Evolutionary conservation across 2,888 invertebrate genomes (phyloP), one percentile per base, ranked within the genome.

Genomic region (Sicus ferrugineus): DNA sequence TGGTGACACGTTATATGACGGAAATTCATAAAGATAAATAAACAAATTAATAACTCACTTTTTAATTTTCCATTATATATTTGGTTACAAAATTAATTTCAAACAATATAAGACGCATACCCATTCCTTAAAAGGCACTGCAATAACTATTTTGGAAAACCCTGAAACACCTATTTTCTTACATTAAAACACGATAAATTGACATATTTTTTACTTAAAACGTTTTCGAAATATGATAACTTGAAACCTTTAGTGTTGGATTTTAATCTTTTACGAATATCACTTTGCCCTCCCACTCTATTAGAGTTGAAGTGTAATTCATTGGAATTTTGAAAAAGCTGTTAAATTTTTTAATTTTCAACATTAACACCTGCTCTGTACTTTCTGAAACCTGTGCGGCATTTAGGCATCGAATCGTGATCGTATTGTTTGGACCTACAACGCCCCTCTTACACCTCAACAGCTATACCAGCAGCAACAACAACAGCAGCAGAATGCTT

Each of bases 361-460:
- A 21, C 23, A 7, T 52, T 52, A 52, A 52, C 50, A 50, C 59
- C 38, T 21, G 26, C 16, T 26, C 23, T 14, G 1, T 54, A 23
- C 4, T 54, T 54, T 26, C 2, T 16, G 23, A 14, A 9, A 21
- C 38, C 64, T 61, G 31, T 48, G 64, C 56, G 16, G 31, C 14
- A 54, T 54, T 58, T 72, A 86, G 85, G 82, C 80, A 74, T 85
- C 84, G 65, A 83, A 83, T 79, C 83, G 83, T 70, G 86, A 86
- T 84, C 89, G 94, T 78, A 94, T 95, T 82, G 94, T 95, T 65
- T 95, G 95, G 95, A 95, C 95, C 65, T 95, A 94, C 88, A 95
- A 95, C 87, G 94, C 95, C 71, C 94, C 95, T n/a, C 73, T 85
- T 70, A 79, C 80, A 74, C 79, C 80, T 38, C 83, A 84, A 75